Evolutionary conservation across 2,888 invertebrate species (phyloP).

Genomic region (Melitaea athalia): DNA sequence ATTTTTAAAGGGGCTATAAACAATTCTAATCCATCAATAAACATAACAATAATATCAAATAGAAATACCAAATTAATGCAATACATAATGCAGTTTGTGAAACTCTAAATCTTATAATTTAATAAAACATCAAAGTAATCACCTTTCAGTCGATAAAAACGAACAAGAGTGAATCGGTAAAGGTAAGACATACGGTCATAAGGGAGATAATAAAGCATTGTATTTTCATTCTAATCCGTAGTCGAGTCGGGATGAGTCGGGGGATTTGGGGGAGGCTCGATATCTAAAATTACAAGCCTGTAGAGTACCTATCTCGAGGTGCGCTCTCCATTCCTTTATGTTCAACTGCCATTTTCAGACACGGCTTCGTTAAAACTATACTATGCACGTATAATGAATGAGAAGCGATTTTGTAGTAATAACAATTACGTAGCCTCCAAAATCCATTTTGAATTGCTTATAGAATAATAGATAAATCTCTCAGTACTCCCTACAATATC

Average conservation of each 20-base stretch:
- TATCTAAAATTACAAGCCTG: conserved; percentile 80
- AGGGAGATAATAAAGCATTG: conserved; percentile 77
- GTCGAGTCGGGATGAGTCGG: conserved; percentile 60
- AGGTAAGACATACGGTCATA: conserved; percentile 78
- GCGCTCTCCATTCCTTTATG: conserved; percentile 72
- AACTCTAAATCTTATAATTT: neutral
- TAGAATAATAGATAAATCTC: too few species aligned
- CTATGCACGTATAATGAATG: conserved; percentile 58
- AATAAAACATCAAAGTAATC: conserved; percentile 55
- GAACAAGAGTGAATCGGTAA: conserved; percentile 56
- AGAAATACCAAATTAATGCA: too few species aligned
- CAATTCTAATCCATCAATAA: too few species aligned
- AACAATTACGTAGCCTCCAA: conserved; percentile 14
- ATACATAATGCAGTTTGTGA: too few species aligned
- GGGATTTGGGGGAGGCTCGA: conserved; percentile 68
- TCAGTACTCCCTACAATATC: too few species aligned
- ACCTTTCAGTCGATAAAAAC: conserved; percentile 49
- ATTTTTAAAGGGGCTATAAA: too few species aligned
- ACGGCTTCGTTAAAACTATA: conserved; percentile 68
- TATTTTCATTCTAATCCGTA: conserved; percentile 78
- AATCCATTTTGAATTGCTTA: neutral
- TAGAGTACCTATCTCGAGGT: conserved; percentile 74
- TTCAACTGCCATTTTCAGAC: conserved; percentile 76
- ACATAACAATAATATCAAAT: too few species aligned
- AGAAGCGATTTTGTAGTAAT: conserved; percentile 48